Percentiles rank a stretch among this genome's conserved stretches.
These are phyloP conservation scores for Lethenteron camtschaticum DNA, from an alignment of 2,113 vertebrate species.

Conservation along the genomic window DNA sequence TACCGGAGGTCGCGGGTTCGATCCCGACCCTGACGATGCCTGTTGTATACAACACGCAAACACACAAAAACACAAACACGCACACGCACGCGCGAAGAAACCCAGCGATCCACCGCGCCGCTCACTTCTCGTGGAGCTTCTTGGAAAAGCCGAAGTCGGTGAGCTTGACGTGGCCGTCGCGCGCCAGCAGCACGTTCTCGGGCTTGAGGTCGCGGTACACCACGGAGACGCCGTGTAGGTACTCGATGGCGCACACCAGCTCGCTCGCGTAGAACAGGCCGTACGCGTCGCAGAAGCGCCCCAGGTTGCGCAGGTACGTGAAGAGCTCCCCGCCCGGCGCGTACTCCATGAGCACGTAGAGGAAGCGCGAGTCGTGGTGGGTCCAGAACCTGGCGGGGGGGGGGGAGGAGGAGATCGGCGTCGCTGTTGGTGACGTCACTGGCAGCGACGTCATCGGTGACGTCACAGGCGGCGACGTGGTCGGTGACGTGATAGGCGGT, in stretches of 20 bases:
- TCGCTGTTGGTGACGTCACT: too few relatives aligned
- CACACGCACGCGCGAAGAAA: too few relatives aligned
- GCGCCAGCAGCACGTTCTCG: slow-evolving; percentile 76
- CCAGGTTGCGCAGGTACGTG: slow-evolving; percentile 61
- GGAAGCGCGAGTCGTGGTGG: slow-evolving; percentile 52
- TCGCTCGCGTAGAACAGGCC: slow-evolving; percentile 62
- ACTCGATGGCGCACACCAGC: slow-evolving; percentile 75
- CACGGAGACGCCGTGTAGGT: slow-evolving; percentile 62
- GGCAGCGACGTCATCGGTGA: too few relatives aligned
- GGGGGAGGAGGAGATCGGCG: too few relatives aligned
- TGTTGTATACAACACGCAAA: too few relatives aligned
- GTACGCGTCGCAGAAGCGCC: slow-evolving; percentile 45
- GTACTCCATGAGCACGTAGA: slow-evolving; percentile 86
- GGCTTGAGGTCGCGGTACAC: slow-evolving; percentile 87
- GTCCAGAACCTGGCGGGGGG: slow-evolving; percentile 49
- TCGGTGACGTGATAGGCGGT: too few relatives aligned
- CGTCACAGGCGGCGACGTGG: too few relatives aligned
- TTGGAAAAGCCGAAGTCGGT: slow-evolving; percentile 90
- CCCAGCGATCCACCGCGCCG: too few relatives aligned
- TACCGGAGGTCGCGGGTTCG: too few relatives aligned
- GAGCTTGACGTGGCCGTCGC: slow-evolving; percentile 70
- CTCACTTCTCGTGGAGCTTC: slow-evolving; percentile 54
- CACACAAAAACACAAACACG: too few relatives aligned
- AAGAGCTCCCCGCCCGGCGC: slow-evolving; percentile 74
- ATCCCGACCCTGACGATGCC: too few relatives aligned